Evolutionary conservation across 1,140 invertebrate species (phyloP).

Genomic region (Gerris buenoi): DNA sequence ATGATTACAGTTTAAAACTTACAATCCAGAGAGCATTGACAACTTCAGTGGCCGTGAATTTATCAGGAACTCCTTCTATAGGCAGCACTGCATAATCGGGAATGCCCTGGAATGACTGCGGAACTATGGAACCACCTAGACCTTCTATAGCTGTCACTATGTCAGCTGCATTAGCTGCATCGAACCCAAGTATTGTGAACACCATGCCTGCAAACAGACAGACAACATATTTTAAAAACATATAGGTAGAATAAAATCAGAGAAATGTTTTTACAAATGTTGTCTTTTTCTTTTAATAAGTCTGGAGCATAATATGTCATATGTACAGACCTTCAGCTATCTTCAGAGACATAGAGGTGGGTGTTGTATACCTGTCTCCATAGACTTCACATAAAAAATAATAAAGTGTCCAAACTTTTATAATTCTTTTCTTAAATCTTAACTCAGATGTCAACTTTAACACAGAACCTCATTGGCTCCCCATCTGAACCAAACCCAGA

Average conservation of each 20-base stretch:
- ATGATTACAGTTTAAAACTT: neutral
- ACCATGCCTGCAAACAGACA: neutral
- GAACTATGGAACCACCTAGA: neutral
- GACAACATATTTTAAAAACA: neutral
- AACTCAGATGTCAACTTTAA: too few species aligned
- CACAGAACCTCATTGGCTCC: too few species aligned
- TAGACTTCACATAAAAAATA: too few species aligned
- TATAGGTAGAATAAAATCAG: neutral
- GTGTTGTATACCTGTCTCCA: too few species aligned
- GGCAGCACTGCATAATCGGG: conserved; percentile 9
- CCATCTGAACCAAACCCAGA: too few species aligned
- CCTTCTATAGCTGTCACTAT: neutral
- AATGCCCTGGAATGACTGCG: neutral
- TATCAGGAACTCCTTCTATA: neutral
- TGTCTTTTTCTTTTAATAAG: too few species aligned
- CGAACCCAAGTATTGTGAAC: neutral
- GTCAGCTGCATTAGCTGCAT: neutral
- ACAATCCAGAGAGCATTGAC: neutral
- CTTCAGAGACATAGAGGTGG: too few species aligned
- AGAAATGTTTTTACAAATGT: too few species aligned
- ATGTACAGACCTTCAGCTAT: too few species aligned
- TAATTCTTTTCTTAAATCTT: too few species aligned
- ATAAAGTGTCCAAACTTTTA: too few species aligned
- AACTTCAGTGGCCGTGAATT: neutral
- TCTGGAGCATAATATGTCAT: too few species aligned